Evolutionary conservation across 1,140 invertebrate genomes (phyloP).

Genomic region (Acromyrmex heyeri): DNA sequence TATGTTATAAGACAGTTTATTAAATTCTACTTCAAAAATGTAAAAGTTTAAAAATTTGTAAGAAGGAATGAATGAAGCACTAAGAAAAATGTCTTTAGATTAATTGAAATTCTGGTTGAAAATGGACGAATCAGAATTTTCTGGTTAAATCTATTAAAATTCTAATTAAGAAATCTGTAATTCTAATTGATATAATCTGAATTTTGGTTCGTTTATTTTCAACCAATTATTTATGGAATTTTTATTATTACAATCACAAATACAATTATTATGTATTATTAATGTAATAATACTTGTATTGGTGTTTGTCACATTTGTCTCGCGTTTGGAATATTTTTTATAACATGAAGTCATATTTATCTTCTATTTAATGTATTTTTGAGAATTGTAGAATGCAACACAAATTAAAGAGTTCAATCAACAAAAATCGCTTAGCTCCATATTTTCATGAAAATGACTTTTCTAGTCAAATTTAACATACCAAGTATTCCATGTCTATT

Average conservation of each 20-base stretch:
- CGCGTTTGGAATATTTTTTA: not conserved
- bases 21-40: slow-evolving; percentile 3
- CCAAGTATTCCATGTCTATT: too few species aligned
- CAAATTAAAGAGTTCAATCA: not conserved
- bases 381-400: not conserved
- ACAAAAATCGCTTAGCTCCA: too few species aligned
- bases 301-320: not conserved
- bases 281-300: not conserved
- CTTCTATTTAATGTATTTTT: not conserved
- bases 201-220: too few species aligned
- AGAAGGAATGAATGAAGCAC: too few species aligned
- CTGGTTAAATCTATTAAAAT: too few species aligned
- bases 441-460: too few species aligned
- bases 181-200: too few species aligned
- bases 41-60: not conserved
- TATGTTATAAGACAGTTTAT: not conserved
- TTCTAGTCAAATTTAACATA: too few species aligned
- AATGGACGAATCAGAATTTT: too few species aligned
- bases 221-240: not conserved
- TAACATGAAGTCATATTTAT: not conserved
- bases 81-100: too few species aligned
- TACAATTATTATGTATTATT: not conserved
- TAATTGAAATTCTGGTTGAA: too few species aligned
- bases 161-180: too few species aligned
- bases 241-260: not conserved